These are phyloP conservation scores for Hydropotes inermis DNA, from an alignment of 2,113 vertebrate genomes.

Conservation along the genomic window DNA sequence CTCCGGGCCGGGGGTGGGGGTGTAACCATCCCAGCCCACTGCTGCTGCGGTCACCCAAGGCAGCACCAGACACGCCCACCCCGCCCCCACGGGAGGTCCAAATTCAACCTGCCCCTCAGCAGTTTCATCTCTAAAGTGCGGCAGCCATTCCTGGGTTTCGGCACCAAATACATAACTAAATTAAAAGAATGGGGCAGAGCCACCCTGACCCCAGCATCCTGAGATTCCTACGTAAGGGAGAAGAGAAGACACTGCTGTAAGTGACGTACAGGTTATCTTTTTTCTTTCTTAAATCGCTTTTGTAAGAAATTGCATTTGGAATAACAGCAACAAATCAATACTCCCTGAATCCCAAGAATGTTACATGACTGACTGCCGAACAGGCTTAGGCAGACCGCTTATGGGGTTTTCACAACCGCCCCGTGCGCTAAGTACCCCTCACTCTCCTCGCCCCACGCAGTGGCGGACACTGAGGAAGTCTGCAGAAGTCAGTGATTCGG, in stretches of 20 bases:
- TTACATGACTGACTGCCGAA: background rate
- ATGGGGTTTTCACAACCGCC: background rate
- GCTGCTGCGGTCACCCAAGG: background rate
- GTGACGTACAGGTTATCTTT: background rate
- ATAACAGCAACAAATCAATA: background rate
- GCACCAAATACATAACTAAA: background rate
- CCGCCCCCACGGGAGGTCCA: background rate
- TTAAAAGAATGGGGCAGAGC: background rate
- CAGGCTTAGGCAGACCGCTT: background rate
- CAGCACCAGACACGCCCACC: fast-evolving
- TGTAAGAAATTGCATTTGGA: background rate
- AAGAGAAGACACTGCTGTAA: background rate
- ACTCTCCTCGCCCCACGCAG: background rate
- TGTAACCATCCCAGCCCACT: background rate
- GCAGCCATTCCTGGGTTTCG: background rate
- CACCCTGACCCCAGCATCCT: background rate
- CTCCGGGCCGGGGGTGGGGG: fast-evolving
- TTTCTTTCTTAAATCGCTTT: background rate
- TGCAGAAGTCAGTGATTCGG: fast-evolving
- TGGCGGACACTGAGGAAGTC: background rate
- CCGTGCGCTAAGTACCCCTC: fast-evolving
- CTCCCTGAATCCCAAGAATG: background rate
- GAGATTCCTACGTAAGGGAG: background rate
- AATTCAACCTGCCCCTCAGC: background rate
- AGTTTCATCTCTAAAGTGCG: background rate